phyloP scores from a whole-genome alignment of 2,797 vertebrate species.

The Mormyrus proboscirostris region DNA sequence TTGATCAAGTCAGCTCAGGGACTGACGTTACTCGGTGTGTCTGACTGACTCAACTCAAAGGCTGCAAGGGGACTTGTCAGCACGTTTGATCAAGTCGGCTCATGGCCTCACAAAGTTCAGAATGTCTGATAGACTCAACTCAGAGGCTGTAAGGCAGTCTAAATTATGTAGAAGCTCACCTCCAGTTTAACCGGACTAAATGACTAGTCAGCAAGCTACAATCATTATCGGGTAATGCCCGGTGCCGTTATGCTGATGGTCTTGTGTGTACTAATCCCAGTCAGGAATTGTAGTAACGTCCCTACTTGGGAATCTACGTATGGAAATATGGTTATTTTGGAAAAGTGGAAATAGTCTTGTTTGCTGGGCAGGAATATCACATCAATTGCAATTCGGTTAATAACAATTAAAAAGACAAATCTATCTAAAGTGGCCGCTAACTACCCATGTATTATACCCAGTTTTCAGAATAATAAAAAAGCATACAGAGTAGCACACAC shows the following conservation, averaged over 20 bases:
- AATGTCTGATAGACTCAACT: neutral
- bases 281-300: neutral
- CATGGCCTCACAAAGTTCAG: neutral
- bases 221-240: neutral
- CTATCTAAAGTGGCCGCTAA: neutral
- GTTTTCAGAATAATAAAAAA: neutral
- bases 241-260: neutral
- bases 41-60: neutral
- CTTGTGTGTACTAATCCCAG: neutral
- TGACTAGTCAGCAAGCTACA: neutral
- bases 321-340: neutral
- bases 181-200: neutral
- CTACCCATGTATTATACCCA: neutral
- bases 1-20: conserved; percentile 5
- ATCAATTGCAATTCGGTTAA: neutral
- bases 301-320: neutral
- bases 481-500: neutral
- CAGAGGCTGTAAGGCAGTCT: neutral
- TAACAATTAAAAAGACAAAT: neutral
- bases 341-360: neutral
- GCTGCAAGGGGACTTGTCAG: neutral
- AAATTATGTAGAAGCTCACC: neutral
- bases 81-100: neutral
- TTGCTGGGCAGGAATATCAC: neutral
- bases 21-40: neutral